These are phyloP conservation scores for Aurelia sp. DNA, from an alignment of 30 jellyfish, hydroid and myxozoan species.

Conservation along the genomic window DNA sequence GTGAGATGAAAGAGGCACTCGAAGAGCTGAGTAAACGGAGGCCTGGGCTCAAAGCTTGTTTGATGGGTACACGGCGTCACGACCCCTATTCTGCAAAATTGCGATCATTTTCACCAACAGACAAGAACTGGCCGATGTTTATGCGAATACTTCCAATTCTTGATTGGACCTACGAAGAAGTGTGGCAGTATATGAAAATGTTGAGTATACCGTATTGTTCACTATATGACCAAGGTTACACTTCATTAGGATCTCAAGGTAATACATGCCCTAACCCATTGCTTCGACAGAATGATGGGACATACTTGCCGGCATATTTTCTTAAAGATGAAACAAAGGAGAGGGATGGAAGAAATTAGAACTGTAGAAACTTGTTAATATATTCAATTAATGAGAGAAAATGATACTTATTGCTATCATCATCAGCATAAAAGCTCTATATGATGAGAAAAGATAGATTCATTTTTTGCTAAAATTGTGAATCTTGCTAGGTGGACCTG, in stretches of 20 bases:
- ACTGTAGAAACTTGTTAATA: background rate
- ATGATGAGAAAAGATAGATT: no score
- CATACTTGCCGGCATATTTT: slow-evolving; percentile 84
- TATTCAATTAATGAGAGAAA: no score
- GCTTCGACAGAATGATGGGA: slow-evolving; percentile 75
- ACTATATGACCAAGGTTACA: slow-evolving; percentile 91
- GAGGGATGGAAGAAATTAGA: slow-evolving; percentile 80
- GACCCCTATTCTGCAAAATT: slow-evolving; percentile 90
- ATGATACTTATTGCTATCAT: no score
- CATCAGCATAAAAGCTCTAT: no score
- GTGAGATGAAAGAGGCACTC: slow-evolving; percentile 87
- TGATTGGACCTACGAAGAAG: slow-evolving; percentile 96
- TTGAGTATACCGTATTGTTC: slow-evolving; percentile 85
- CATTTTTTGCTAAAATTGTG: no score
- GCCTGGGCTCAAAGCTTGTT: slow-evolving; percentile 88
- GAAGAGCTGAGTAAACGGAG: slow-evolving; percentile 40
- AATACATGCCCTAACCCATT: slow-evolving; percentile 85
- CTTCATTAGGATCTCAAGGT: slow-evolving; percentile 88
- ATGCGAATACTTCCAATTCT: slow-evolving; percentile 92
- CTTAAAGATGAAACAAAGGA: slow-evolving; percentile 76
- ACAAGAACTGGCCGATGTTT: slow-evolving; percentile 91
- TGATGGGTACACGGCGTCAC: slow-evolving; percentile 98
- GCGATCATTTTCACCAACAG: slow-evolving; percentile 91
- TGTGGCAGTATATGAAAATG: slow-evolving; percentile 80
- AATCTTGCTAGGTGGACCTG: no score